Conservation (phyloP, 2,797 vertebrate species). For the Anguilla obscura region DNA sequence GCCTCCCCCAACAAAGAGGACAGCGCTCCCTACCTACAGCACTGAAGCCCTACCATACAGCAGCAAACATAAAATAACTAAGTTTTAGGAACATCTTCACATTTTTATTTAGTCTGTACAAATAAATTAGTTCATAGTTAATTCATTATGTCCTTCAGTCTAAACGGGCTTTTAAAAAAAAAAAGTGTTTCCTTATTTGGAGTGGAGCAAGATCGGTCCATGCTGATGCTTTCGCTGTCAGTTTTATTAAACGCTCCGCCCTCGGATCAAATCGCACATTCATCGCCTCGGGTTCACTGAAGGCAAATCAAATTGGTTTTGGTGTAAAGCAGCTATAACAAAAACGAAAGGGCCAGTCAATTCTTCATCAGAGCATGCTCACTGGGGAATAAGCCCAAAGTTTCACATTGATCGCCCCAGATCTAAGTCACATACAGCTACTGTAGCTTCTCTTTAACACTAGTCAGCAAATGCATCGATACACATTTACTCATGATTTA, state of each 20-base stretch:
- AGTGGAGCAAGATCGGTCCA: neutral
- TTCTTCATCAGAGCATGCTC: conserved; percentile 9
- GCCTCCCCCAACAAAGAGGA: conserved; percentile 29
- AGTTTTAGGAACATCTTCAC: conserved; percentile 25
- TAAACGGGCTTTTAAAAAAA: conserved; percentile 46
- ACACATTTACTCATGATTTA: conserved; percentile 21
- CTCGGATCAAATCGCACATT: conserved; percentile 45
- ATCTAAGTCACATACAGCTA: conserved; percentile 41
- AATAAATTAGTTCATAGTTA: conserved; percentile 28
- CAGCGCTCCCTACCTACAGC: conserved; percentile 25
- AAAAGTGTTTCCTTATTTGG: neutral
- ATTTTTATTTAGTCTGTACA: conserved; percentile 24
- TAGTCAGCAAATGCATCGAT: conserved; percentile 29
- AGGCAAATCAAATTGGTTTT: conserved; percentile 22
- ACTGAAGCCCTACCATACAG: neutral
- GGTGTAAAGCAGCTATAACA: conserved; percentile 35
- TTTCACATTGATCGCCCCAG: conserved; percentile 47
- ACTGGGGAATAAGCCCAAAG: conserved; percentile 37
- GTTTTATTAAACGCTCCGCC: conserved; percentile 37
- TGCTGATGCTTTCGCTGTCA: conserved; percentile 32
- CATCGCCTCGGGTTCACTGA: conserved; percentile 24
- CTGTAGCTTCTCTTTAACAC: conserved; percentile 29
- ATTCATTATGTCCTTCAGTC: conserved; percentile 29
- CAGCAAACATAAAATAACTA: neutral
- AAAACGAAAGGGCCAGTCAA: conserved; percentile 16